A percentile compares a stretch with the other conserved stretches of the same genome.
Conservation (phyloP, 2,797 vertebrate species). For the Sebastes itinus region DNA sequence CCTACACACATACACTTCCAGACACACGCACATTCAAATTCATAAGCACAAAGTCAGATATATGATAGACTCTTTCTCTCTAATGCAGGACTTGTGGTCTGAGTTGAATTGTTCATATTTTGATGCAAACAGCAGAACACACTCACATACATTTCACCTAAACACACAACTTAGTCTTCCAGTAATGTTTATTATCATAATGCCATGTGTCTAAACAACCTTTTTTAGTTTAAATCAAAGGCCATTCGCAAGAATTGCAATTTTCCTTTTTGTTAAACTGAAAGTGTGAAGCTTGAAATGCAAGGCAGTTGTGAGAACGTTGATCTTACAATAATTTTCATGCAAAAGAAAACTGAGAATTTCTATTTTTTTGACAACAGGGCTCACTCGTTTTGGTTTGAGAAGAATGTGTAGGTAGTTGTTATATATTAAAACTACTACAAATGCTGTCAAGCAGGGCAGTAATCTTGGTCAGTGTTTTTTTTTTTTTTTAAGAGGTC, state of each 20-base stretch:
- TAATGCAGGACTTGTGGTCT: not conserved
- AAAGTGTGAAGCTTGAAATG: conserved; percentile 7
- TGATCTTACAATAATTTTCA: not conserved
- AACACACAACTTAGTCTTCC: conserved; percentile 57
- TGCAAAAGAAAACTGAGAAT: not conserved
- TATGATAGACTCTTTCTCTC: not conserved
- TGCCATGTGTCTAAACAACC: not conserved
- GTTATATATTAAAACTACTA: conserved; percentile 4
- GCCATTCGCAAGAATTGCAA: not conserved
- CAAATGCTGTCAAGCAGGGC: conserved; percentile 9
- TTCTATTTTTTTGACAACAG: conserved; percentile 18
- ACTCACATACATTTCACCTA: not conserved
- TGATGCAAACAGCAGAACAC: not conserved
- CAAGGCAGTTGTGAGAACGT: not conserved
- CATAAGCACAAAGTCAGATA: conserved; percentile 44
- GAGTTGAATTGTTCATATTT: conserved; percentile 12
- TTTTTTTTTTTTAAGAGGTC: conserved; percentile 23
- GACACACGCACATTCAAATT: not conserved
- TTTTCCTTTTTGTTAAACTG: conserved; percentile 5
- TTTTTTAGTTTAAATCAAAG: not conserved
- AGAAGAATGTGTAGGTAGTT: conserved; percentile 24
- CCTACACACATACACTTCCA: not conserved
- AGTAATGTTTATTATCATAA: conserved; percentile 20
- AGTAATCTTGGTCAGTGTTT: not conserved
- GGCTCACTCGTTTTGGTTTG: conserved; percentile 14